Conservation (phyloP, 2,888 invertebrate genomes). For the Vandiemenella viatica region DNA sequence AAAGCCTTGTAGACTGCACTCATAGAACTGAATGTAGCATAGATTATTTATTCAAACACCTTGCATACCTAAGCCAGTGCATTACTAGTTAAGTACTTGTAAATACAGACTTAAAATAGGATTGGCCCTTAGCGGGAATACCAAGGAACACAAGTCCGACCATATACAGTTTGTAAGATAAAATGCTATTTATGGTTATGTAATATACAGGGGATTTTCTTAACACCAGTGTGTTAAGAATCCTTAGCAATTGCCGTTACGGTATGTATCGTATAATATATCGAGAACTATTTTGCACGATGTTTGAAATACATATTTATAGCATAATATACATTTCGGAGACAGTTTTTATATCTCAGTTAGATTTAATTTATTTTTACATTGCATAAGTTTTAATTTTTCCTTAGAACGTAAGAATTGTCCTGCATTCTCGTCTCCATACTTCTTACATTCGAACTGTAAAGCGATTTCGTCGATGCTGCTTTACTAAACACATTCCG, state of each 20-base stretch:
- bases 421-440: neutral
- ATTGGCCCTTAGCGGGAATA: conserved; percentile 1
- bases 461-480: too few species aligned
- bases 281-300: neutral
- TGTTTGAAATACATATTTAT: neutral
- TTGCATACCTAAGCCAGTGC: conserved; percentile 8
- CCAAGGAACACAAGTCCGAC: conserved; percentile 5
- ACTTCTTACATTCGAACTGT: neutral
- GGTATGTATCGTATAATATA: too few species aligned
- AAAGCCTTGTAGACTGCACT: conserved; percentile 3
- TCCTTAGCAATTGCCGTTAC: too few species aligned
- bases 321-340: neutral
- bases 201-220: too few species aligned
- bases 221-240: too few species aligned
- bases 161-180: conserved; percentile 5
- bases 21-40: too few species aligned
- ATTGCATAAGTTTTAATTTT: neutral
- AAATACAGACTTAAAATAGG: conserved; percentile 3
- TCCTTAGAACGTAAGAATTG: neutral
- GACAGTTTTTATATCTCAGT: neutral
- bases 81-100: conserved; percentile 3
- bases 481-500: too few species aligned
- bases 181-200: conserved; percentile 8
- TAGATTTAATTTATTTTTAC: neutral
- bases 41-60: neutral